Conservation (phyloP, 1,140 invertebrate species). For the Habropoda laboriosa region DNA sequence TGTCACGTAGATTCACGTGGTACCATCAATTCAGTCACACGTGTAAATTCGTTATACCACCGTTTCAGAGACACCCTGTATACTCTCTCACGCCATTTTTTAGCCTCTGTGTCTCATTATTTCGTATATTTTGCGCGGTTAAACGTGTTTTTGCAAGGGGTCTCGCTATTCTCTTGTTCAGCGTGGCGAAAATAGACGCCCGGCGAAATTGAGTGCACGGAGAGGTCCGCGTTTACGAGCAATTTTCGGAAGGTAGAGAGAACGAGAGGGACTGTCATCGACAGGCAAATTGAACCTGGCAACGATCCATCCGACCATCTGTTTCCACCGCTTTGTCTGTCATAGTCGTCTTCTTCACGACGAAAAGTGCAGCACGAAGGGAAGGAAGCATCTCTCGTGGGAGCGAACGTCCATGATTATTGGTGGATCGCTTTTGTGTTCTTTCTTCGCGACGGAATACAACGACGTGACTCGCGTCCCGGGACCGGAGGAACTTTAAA, state of each 20-base stretch:
- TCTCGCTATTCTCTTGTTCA: neutral
- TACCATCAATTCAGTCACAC: too few species aligned
- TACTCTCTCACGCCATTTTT: too few species aligned
- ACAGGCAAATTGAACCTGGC: slow-evolving; percentile 6
- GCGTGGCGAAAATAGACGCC: neutral
- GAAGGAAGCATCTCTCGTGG: slow-evolving; percentile 7
- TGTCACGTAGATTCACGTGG: too few species aligned
- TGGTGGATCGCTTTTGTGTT: slow-evolving; percentile 28
- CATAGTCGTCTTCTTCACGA: neutral
- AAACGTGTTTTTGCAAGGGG: neutral
- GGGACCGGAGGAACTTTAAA: slow-evolving; percentile 9
- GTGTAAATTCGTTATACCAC: too few species aligned
- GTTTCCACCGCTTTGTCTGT: neutral
- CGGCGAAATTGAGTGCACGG: neutral
- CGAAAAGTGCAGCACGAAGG: slow-evolving; percentile 5
- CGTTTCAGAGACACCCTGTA: too few species aligned
- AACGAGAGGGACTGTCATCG: slow-evolving; percentile 20
- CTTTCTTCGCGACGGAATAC: neutral
- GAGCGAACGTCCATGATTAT: slow-evolving; percentile 16
- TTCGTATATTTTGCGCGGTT: neutral
- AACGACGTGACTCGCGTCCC: neutral
- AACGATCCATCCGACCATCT: neutral
- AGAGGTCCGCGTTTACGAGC: neutral
- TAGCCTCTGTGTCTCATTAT: too few species aligned
- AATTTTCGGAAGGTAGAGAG: neutral